phyloP scores from a whole-genome alignment of 2,888 invertebrate genomes.

The Drosophila subquinaria region DNA sequence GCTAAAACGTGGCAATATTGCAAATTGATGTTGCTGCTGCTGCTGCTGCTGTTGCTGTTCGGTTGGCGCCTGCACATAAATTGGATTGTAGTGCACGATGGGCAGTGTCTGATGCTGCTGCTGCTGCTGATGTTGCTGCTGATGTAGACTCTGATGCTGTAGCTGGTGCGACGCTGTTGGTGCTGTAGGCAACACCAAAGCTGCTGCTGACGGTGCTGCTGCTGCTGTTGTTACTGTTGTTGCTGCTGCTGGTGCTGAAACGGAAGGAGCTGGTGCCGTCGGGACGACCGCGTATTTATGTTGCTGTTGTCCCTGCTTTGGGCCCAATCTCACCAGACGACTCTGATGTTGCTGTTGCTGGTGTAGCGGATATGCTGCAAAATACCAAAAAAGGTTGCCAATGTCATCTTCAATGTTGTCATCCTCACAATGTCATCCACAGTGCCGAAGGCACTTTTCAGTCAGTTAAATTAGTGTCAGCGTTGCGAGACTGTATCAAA shows the following conservation, averaged over 20 bases:
- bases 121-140: constrained; percentile 26
- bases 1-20: constrained; percentile 75
- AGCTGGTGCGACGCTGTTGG: constrained; percentile 48
- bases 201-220: constrained; percentile 39
- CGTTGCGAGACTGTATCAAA: constrained; percentile 23
- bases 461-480: constrained; percentile 30
- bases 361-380: constrained; percentile 71
- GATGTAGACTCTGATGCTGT: constrained; percentile 37
- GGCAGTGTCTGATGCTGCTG: constrained; percentile 53
- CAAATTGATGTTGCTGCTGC: constrained; percentile 70
- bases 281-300: constrained; percentile 45
- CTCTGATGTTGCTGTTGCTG: constrained; percentile 50
- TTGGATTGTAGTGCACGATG: constrained; percentile 78
- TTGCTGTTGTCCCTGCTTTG: constrained; percentile 52
- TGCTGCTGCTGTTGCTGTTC: constrained; percentile 65
- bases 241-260: constrained; percentile 48
- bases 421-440: neutral
- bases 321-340: constrained; percentile 48
- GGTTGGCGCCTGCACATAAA: constrained; percentile 72
- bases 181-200: constrained; percentile 42
- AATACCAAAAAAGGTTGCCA: constrained; percentile 19
- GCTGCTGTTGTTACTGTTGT: constrained; percentile 51
- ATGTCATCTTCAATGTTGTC: constrained; percentile 18
- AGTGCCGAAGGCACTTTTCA: constrained; percentile 26
- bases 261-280: constrained; percentile 36